These are phyloP conservation scores for Muscicapa adusta DNA, from an alignment of 2,113 vertebrate genomes.

Conservation along the genomic window DNA sequence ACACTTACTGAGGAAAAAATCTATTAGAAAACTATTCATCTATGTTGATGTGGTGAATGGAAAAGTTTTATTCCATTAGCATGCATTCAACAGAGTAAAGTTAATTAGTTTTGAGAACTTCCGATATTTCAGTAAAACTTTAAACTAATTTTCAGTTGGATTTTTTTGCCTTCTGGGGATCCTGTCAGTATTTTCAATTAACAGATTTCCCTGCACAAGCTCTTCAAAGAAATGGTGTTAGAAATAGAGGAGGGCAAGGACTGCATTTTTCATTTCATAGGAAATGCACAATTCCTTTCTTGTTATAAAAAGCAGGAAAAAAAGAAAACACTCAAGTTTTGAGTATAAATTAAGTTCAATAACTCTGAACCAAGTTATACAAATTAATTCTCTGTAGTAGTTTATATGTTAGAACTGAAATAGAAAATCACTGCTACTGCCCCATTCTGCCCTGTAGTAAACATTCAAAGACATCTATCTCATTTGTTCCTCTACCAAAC, in stretches of 20 bases:
- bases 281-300: neutral
- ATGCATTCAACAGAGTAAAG: constrained; percentile 22
- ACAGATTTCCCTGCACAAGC: constrained; percentile 15
- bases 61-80: constrained; percentile 18
- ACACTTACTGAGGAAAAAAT: neutral
- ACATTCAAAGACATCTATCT: neutral
- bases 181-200: constrained; percentile 60
- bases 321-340: neutral
- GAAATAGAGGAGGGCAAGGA: constrained; percentile 1
- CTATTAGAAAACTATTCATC: neutral
- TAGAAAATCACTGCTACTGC: neutral
- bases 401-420: neutral
- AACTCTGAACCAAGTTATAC: neutral
- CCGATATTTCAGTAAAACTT: constrained; percentile 51
- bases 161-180: constrained; percentile 57
- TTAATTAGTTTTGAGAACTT: constrained; percentile 57
- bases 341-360: neutral
- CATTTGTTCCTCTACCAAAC: neutral
- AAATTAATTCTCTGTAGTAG: neutral
- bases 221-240: constrained; percentile 34
- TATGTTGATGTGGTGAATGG: neutral
- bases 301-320: neutral
- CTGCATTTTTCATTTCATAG: constrained; percentile 5
- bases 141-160: constrained; percentile 5
- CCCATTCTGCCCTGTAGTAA: neutral